These are phyloP conservation scores for Serrognathus titanus DNA, from an alignment of 2,888 invertebrate species.

Conservation along the genomic window DNA sequence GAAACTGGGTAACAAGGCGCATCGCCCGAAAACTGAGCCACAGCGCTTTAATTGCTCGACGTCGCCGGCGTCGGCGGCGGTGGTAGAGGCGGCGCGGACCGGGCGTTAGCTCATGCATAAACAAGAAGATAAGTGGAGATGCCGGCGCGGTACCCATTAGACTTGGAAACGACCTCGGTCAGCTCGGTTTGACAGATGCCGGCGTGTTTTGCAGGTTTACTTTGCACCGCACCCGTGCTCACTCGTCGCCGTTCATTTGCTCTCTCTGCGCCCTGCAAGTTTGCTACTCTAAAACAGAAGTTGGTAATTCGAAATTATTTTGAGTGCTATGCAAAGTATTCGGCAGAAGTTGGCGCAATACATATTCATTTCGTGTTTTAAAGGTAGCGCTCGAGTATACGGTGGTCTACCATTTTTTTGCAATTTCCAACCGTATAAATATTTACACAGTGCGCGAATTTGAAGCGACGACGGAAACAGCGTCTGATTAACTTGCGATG, in stretches of 20 bases:
- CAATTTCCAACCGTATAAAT: no score
- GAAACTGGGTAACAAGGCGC: slow-evolving; percentile 32
- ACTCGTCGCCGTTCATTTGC: slow-evolving; percentile 23
- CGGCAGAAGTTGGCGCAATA: no score
- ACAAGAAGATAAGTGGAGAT: slow-evolving; percentile 46
- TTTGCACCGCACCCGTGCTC: slow-evolving; percentile 22
- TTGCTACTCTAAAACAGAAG: background rate
- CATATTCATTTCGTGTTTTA: no score
- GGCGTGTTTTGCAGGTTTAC: slow-evolving; percentile 30
- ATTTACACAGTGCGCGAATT: no score
- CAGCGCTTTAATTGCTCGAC: slow-evolving; percentile 39
- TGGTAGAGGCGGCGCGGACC: slow-evolving; percentile 35
- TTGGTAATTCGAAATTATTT: background rate
- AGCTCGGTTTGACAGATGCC: slow-evolving; percentile 31
- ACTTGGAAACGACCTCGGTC: slow-evolving; percentile 32
- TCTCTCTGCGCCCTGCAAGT: slow-evolving; percentile 8
- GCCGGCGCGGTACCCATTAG: slow-evolving; percentile 29
- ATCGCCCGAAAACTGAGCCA: slow-evolving; percentile 29
- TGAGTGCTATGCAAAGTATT: background rate
- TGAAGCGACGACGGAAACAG: no score
- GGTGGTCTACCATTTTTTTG: no score
- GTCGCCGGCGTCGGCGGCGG: slow-evolving; percentile 14
- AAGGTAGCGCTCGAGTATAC: no score
- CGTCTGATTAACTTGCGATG: no score
- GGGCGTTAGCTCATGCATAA: slow-evolving; percentile 46